Conservation (phyloP, 2,888 invertebrate genomes). For the Eupithecia dodoneata region DNA sequence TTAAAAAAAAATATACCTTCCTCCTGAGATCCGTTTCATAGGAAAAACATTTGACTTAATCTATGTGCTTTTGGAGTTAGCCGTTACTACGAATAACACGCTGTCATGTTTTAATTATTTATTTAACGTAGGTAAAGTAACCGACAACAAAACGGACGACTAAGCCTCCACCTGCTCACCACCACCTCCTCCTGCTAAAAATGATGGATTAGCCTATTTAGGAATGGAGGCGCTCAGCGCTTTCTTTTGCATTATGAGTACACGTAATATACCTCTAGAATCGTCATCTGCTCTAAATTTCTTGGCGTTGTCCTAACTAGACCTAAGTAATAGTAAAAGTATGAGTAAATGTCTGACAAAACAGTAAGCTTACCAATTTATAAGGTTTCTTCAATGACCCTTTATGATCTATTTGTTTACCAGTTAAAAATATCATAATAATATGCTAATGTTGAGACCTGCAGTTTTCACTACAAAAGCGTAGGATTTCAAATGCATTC, state of each 20-base stretch:
- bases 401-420: neutral
- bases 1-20: no score
- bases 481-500: conserved; percentile 8
- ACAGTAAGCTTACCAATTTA: neutral
- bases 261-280: neutral
- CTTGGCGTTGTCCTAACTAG: neutral
- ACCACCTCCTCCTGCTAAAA: no score
- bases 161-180: no score
- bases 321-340: neutral
- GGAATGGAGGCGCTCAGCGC: neutral
- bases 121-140: no score
- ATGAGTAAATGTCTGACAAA: neutral
- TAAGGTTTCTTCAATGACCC: neutral
- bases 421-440: neutral
- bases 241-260: no score
- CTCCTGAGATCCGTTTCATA: no score
- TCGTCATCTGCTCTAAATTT: neutral
- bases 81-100: no score
- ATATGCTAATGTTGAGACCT: neutral
- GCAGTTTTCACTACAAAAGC: neutral
- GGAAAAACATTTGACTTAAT: no score
- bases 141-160: no score
- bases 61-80: no score
- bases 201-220: neutral
- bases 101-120: no score